Percentiles rank a stretch among this genome's conserved stretches.
Evolutionary conservation across 2,888 invertebrate genomes (phyloP).

Genomic region (Andrena minutula): DNA sequence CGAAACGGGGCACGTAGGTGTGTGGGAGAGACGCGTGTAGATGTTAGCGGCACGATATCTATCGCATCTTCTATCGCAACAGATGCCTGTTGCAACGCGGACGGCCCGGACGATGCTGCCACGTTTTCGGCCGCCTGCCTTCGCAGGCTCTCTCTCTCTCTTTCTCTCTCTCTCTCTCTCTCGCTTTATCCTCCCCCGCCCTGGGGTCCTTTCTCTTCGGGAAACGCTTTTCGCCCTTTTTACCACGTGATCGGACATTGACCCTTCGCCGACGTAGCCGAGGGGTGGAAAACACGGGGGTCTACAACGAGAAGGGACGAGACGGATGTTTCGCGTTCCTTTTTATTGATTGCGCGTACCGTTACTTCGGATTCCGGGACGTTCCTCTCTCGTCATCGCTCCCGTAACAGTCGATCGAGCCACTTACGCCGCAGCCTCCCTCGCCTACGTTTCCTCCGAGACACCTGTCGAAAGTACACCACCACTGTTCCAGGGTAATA

Average conservation of each 20-base stretch:
- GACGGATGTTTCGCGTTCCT: slow-evolving; percentile 69
- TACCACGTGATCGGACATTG: slow-evolving; percentile 74
- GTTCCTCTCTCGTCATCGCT: slow-evolving; percentile 20
- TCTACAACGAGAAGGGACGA: slow-evolving; percentile 66
- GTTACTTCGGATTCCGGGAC: slow-evolving; percentile 60
- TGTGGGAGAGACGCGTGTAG: slow-evolving; percentile 63
- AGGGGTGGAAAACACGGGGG: slow-evolving; percentile 71
- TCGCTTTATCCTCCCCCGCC: slow-evolving; percentile 17
- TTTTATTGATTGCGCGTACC: slow-evolving; percentile 65
- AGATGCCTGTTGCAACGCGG: slow-evolving; percentile 84
- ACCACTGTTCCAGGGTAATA: neutral
- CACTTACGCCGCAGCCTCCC: slow-evolving; percentile 23
- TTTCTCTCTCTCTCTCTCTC: slow-evolving; percentile 10
- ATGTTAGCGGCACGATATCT: slow-evolving; percentile 72
- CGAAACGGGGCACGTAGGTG: neutral
- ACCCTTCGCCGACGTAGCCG: slow-evolving; percentile 66
- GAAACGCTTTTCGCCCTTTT: slow-evolving; percentile 73
- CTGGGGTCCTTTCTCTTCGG: slow-evolving; percentile 57
- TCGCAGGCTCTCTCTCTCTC: slow-evolving; percentile 5
- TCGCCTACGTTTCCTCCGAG: slow-evolving; percentile 3
- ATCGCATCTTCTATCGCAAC: slow-evolving; percentile 81
- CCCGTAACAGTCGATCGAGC: slow-evolving; percentile 34
- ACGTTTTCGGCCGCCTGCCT: slow-evolving; percentile 70
- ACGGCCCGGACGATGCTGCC: slow-evolving; percentile 75
- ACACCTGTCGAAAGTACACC: neutral